Evolutionary conservation across 1,140 invertebrate genomes (phyloP), one percentile per base, ranked within the genome.

Genomic region (Trichonephila clavipes): DNA sequence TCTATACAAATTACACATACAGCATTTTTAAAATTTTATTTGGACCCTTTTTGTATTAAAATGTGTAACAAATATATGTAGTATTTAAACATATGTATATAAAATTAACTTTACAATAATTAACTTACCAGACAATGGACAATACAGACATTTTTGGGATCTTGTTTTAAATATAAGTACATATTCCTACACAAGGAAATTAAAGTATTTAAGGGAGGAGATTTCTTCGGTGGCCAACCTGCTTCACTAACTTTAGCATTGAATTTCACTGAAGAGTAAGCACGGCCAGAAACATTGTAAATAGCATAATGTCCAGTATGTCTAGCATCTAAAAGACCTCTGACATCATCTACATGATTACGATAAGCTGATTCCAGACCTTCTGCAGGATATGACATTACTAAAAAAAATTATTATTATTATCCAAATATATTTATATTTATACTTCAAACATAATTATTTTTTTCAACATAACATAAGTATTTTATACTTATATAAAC

Each of bases 351-450:
- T 88, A 99, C 98, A 95, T 98, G 98, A 96, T 99, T 99, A 95
- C 98, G 97, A 95, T 98, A 98, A 5, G 98, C 97, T 18, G 98
- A 98, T 95, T 99, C 98, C n/a, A 99, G 96, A 14, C 98, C 98
- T 96, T 99, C 98, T 16, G 98, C 98, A 3, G 98, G 98, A 96
- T 97, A 99, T 8, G 98, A 98, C 98, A 99, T 99, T 1, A 99
- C 98, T 95, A 98, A 51, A 82, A 16, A 28, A 72, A 18, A 77
- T 58, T 28, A n/a, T 24, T 18, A 64, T 6, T n/a, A 64, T n/a
- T n/a, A 24, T 51, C 7, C 8, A 51, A 51, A 51, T 10, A 10
- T 51, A 51, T 5, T 40, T 40, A 40, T 40, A 40, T 40, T 40
- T 40, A 51, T 51, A 5, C 51, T 51, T 51, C 51, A 51, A 51